These are phyloP conservation scores for Actenoides lindsayi DNA, from an alignment of 2,113 vertebrate species.

Conservation along the genomic window DNA sequence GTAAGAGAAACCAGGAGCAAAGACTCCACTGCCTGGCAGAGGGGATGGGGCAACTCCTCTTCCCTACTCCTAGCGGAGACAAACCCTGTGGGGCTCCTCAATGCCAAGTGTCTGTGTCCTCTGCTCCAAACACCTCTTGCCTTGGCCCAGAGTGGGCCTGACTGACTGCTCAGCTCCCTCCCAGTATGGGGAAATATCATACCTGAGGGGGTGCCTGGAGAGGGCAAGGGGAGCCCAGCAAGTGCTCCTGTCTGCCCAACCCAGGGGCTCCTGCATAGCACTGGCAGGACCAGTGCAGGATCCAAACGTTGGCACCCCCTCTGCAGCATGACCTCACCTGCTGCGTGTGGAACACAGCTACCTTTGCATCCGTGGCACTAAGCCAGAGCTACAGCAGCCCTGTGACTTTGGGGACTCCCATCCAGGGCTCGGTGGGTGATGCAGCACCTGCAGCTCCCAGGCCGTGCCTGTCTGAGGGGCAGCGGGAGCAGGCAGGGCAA, in stretches of 20 bases:
- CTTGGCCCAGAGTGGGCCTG: not conserved
- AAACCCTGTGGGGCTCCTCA: not conserved
- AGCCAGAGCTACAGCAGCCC: not conserved
- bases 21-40: not conserved
- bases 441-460: not conserved
- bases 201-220: not conserved
- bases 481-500: not conserved
- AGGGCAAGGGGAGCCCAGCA: not conserved
- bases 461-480: fast-evolving
- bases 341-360: not conserved
- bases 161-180: not conserved
- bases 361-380: not conserved
- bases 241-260: not conserved
- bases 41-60: not conserved
- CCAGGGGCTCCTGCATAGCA: not conserved
- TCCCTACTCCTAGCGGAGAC: not conserved
- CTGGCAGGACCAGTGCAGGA: not conserved
- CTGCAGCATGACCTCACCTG: fast-evolving
- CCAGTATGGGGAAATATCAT: not conserved
- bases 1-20: not conserved
- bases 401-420: not conserved
- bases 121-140: not conserved
- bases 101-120: not conserved
- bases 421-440: fast-evolving
- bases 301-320: not conserved